Conservation (phyloP, 64 coral and sea anemone species). For the Acropora tenuis region DNA sequence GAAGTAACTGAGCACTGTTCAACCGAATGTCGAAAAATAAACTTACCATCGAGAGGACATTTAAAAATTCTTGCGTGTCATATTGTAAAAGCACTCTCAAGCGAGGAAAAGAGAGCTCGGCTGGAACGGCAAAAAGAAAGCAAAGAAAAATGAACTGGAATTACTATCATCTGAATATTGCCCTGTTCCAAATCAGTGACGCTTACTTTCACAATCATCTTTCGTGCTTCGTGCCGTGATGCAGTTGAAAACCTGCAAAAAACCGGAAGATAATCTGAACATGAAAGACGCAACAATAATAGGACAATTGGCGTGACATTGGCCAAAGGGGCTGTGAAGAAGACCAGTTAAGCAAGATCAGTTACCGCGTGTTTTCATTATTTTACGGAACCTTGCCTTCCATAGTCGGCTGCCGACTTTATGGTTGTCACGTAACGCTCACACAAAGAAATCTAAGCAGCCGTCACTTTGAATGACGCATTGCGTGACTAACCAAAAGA, state of each 20-base stretch:
- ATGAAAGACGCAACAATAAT: not conserved
- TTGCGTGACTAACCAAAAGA: too few species aligned
- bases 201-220: conserved; percentile 71
- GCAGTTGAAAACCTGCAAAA: conserved; percentile 66
- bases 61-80: conserved; percentile 93
- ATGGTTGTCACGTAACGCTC: too few species aligned
- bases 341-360: not conserved
- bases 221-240: conserved; percentile 41
- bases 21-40: not conserved
- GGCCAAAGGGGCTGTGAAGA: not conserved
- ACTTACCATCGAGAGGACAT: conserved; percentile 96
- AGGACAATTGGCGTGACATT: not conserved
- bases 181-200: not conserved
- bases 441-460: too few species aligned
- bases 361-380: too few species aligned
- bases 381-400: too few species aligned
- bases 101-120: conserved; percentile 72
- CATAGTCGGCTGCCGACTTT: too few species aligned
- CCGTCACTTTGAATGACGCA: too few species aligned
- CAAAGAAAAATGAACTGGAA: not conserved
- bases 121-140: not conserved
- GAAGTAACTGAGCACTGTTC: too few species aligned
- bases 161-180: not conserved
- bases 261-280: not conserved
- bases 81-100: conserved; percentile 77